These are phyloP conservation scores for Rhysida immarginata DNA, from an alignment of 1,140 invertebrate species.

Conservation along the genomic window DNA sequence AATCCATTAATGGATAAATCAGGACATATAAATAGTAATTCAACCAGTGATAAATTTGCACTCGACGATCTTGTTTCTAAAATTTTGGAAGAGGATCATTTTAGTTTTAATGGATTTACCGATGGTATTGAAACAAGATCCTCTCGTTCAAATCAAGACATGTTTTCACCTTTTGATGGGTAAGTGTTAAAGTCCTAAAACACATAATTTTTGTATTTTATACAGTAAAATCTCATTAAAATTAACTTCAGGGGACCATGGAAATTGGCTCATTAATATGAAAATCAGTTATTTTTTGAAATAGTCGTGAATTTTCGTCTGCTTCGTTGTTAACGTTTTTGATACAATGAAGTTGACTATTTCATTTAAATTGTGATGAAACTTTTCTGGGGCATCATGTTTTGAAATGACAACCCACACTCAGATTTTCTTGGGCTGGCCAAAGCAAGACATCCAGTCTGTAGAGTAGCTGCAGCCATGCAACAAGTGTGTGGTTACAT, in stretches of 20 bases:
- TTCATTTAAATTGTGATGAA: too few relatives aligned
- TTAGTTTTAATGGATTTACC: not conserved
- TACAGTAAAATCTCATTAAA: not conserved
- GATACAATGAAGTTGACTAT: not conserved
- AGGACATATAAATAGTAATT: too few relatives aligned
- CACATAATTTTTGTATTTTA: not conserved
- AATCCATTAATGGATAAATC: too few relatives aligned
- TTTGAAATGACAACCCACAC: too few relatives aligned
- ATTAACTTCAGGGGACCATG: not conserved
- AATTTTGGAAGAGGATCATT: conserved; percentile 11
- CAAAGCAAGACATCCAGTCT: too few relatives aligned
- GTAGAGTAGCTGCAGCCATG: too few relatives aligned
- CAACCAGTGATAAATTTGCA: conserved; percentile 8
- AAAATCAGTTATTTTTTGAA: not conserved
- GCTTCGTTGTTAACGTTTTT: not conserved
- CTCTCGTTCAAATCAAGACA: not conserved
- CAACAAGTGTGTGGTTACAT: too few relatives aligned
- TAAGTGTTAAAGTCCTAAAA: not conserved
- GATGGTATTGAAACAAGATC: not conserved
- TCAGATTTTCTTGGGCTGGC: too few relatives aligned
- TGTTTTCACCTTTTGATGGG: conserved; percentile 4
- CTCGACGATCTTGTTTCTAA: conserved; percentile 9
- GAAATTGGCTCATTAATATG: not conserved
- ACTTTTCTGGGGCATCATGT: too few relatives aligned
- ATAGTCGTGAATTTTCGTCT: not conserved